Conservation (phyloP, 2,113 vertebrate species). For the Nannobrachium achirus region DNA sequence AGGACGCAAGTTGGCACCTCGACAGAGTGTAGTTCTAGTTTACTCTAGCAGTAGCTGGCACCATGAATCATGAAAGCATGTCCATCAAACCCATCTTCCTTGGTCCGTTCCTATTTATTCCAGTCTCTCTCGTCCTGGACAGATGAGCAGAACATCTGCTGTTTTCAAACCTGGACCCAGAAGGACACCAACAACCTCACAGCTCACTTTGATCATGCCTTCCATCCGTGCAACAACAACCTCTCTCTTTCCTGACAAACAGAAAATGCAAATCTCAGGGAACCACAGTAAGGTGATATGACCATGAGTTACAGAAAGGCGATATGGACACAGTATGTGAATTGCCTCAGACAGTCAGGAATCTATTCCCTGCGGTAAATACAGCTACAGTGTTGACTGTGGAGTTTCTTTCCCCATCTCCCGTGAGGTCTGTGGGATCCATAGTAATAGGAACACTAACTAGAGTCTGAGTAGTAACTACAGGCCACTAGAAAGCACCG, state of each 20-base stretch:
- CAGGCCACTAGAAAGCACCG: conserved; percentile 14
- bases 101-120: not conserved
- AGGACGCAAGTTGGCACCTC: too few relatives aligned
- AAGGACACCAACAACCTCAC: conserved; percentile 15
- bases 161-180: conserved; percentile 34
- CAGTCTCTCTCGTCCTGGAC: conserved; percentile 25
- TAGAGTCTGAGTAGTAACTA: conserved; percentile 14
- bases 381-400: conserved; percentile 31
- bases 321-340: not conserved
- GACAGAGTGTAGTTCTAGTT: too few relatives aligned
- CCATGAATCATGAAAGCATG: too few relatives aligned
- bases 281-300: conserved; percentile 36
- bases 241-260: conserved; percentile 26
- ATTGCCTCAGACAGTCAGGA: conserved; percentile 26
- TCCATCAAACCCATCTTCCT: too few relatives aligned
- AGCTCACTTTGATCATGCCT: conserved; percentile 46
- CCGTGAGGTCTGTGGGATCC: conserved; percentile 37
- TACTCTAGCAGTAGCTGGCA: too few relatives aligned
- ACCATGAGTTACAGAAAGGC: conserved; percentile 17
- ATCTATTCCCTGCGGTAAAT: conserved; percentile 43
- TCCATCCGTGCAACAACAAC: conserved; percentile 37
- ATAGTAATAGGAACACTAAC: conserved; percentile 47
- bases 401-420: conserved; percentile 37
- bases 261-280: conserved; percentile 40
- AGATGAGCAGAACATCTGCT: conserved; percentile 29